These are phyloP conservation scores for Conchocele bisecta DNA, from an alignment of 2,888 invertebrate species.

Conservation along the genomic window DNA sequence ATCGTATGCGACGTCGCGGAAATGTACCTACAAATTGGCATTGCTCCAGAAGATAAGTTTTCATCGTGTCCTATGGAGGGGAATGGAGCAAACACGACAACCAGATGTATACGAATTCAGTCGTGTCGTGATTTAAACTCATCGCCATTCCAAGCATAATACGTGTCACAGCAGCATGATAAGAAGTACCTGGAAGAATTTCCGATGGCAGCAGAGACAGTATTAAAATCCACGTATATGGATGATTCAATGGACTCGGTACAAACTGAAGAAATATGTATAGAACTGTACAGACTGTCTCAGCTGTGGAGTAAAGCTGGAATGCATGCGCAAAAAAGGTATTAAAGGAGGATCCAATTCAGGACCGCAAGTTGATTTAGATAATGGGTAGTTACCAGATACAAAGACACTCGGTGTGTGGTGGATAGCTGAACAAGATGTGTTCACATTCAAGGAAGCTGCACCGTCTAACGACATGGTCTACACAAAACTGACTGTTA, in stretches of 20 bases:
- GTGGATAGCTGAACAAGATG: slow-evolving; percentile 34
- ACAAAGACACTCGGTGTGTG: slow-evolving; percentile 36
- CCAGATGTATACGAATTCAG: slow-evolving; percentile 43
- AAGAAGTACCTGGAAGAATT: not conserved
- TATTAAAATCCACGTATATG: no score
- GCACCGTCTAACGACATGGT: no score
- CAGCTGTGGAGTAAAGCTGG: slow-evolving; percentile 12
- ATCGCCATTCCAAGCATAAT: slow-evolving; percentile 44
- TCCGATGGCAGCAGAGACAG: slow-evolving; percentile 30
- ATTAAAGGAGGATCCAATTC: slow-evolving; percentile 17
- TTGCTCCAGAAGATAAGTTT: slow-evolving; percentile 4
- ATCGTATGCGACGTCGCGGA: slow-evolving; percentile 35
- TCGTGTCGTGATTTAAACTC: slow-evolving; percentile 44
- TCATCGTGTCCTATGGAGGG: slow-evolving; percentile 22
- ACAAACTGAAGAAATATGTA: no score
- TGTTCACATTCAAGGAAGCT: no score
- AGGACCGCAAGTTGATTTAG: slow-evolving; percentile 21
- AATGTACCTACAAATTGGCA: slow-evolving; percentile 19
- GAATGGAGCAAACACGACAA: not conserved
- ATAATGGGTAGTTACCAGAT: slow-evolving; percentile 24
- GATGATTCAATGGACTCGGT: slow-evolving; percentile 48
- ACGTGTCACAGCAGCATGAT: slow-evolving; percentile 38
- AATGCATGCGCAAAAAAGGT: slow-evolving; percentile 17
- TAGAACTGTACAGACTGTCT: no score
- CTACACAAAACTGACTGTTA: no score